Evolutionary conservation across 1,140 invertebrate genomes (phyloP).

Genomic region (Calephelis nemesis): DNA sequence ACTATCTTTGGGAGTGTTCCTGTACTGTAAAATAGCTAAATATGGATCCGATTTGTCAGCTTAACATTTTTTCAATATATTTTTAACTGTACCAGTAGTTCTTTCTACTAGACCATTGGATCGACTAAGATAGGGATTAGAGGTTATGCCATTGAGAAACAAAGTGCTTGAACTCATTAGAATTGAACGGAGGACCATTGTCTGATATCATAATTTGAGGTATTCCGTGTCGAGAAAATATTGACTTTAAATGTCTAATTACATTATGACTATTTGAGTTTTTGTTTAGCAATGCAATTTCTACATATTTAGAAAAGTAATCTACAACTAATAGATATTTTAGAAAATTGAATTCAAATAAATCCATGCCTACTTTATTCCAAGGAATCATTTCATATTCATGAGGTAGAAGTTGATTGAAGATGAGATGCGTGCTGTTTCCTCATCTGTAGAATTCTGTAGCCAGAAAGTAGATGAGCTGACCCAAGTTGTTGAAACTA

Average conservation of each 20-base stretch:
- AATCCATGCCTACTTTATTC: background rate
- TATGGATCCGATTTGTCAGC: constrained; percentile 1
- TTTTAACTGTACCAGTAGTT: background rate
- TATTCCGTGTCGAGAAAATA: constrained; percentile 1
- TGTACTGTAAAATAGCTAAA: too few species aligned
- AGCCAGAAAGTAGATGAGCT: constrained; percentile 32
- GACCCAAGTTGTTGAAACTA: background rate
- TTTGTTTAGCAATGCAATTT: too few species aligned
- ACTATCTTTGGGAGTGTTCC: background rate
- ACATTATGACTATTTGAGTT: background rate
- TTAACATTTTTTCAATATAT: background rate
- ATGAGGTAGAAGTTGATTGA: background rate
- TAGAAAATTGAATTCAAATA: too few species aligned
- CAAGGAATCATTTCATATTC: constrained; percentile 4
- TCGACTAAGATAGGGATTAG: too few species aligned
- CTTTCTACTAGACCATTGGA: background rate
- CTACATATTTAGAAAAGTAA: too few species aligned
- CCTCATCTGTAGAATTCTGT: constrained; percentile 19
- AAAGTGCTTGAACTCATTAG: background rate
- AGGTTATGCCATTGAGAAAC: background rate
- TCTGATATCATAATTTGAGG: background rate
- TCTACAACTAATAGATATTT: too few species aligned
- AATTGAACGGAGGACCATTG: background rate
- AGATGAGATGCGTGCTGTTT: constrained; percentile 21
- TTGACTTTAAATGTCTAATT: constrained; percentile 2